Base-by-base conservation (phyloP, 92 coral and sea anemone species). In the Muricea muricata region DNA sequence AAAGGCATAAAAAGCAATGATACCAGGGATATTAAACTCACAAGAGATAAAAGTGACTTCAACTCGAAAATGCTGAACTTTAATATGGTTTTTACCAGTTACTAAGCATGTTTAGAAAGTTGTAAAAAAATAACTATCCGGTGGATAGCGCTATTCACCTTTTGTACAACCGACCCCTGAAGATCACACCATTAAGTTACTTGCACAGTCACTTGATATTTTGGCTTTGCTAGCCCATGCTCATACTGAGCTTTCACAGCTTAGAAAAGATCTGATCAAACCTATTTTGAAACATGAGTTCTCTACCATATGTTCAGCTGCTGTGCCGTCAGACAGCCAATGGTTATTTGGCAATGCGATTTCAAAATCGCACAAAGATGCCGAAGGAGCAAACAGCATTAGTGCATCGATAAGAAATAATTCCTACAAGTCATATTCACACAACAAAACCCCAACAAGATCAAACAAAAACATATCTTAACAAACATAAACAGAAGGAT, bases 321-420 rank as follows among this genome's bases (percentile, higher is more conserved):
- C 52, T 0, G 81, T 41, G 4, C 26, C 13, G 15, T 82, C 37
- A n/a, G 73, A 34, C 14, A 81, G 90, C 34, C 30, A 81, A 26
- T 56, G 25, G n/a, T 52, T 85, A 15, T 78, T 78, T 78, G 89
- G 89, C 0, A 50, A 78, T 78, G 89, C 56, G 25, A n/a, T 84
- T 24, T 46, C 88, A 32, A 84, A 73, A 73, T 21, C 60, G 8
- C 35, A 40, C 6, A 73, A 73, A 45, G 80, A 73, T 1, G 80
- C 57, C 1, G 45, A 73, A 47, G n/a, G n/a, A n/a, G n/a, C n/a
- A n/a, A n/a, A n/a, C n/a, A n/a, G n/a, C n/a, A n/a, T n/a, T n/a
- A n/a, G 61, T 40, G 35, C 7, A n/a, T n/a, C n/a, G n/a, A n/a
- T n/a, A n/a, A n/a, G n/a, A n/a, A n/a, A n/a, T n/a, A n/a, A n/a